These are phyloP conservation scores for Zoanthus sociatus DNA, from an alignment of 92 coral and sea anemone species.

Conservation along the genomic window DNA sequence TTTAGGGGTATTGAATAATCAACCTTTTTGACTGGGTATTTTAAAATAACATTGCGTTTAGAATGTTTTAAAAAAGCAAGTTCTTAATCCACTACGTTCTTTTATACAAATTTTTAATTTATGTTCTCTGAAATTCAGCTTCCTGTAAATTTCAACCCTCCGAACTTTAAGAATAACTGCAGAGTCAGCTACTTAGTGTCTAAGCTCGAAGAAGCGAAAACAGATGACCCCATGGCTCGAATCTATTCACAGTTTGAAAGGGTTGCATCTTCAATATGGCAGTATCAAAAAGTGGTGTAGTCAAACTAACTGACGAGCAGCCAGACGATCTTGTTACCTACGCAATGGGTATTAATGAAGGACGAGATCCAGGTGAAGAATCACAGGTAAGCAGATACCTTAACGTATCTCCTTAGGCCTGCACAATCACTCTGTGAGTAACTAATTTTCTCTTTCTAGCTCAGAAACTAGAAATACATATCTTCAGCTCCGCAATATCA, in stretches of 20 bases:
- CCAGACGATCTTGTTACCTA: too few species aligned
- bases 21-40: neutral
- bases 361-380: too few species aligned
- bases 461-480: slow-evolving; percentile 23
- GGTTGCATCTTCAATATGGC: neutral
- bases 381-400: neutral
- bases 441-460: neutral
- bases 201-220: slow-evolving; percentile 32
- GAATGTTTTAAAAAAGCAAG: slow-evolving; percentile 14
- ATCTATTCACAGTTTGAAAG: slow-evolving; percentile 15
- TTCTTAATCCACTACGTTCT: slow-evolving; percentile 10
- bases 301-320: too few species aligned
- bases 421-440: neutral
- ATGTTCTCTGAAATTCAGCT: slow-evolving; percentile 14
- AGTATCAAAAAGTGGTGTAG: neutral
- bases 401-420: neutral
- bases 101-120: neutral
- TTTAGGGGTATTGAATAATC: too few species aligned
- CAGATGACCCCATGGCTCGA: slow-evolving; percentile 12
- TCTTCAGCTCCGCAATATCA: slow-evolving; percentile 11
- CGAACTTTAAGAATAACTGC: slow-evolving; percentile 20
- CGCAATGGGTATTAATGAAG: too few species aligned
- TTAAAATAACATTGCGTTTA: neutral
- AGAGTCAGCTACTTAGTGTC: slow-evolving; percentile 27
- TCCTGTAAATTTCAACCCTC: slow-evolving; percentile 24